A percentile compares a stretch with the other conserved stretches of the same genome.
Evolutionary conservation across 2,113 vertebrate genomes (phyloP).

Genomic region (Tor tambroides): DNA sequence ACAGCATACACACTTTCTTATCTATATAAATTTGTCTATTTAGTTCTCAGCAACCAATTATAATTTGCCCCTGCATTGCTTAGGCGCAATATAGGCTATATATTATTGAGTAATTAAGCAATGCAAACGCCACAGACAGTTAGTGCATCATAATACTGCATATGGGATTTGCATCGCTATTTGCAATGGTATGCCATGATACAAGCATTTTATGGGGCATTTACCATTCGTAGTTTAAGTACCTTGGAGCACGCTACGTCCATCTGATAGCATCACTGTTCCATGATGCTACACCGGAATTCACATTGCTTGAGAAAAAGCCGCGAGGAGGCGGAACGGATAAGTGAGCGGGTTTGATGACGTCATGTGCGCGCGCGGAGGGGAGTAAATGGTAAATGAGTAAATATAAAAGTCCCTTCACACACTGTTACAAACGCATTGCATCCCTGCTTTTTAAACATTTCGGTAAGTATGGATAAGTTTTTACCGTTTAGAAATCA

Average conservation of each 20-base stretch:
- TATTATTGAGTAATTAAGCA: no score
- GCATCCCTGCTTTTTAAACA: neutral
- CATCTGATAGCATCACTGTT: neutral
- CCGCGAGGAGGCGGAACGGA: neutral
- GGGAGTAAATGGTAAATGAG: no score
- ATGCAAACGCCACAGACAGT: no score
- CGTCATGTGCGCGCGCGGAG: neutral
- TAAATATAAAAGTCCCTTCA: no score
- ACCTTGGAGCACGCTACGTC: neutral
- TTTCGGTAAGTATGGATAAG: neutral
- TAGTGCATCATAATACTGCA: neutral
- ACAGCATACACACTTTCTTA: neutral
- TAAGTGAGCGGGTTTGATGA: neutral
- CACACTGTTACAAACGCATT: neutral
- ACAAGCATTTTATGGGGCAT: no score
- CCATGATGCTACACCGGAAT: neutral
- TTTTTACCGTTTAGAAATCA: neutral
- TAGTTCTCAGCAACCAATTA: neutral
- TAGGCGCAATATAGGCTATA: no score
- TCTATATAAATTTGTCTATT: neutral
- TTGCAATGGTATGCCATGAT: no score
- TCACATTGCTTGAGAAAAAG: neutral
- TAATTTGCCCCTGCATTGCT: no score
- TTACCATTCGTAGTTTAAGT: no score
- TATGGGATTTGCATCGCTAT: no score